Evolutionary conservation across 2,113 vertebrate species (phyloP).

Genomic region (Proteles cristata): DNA sequence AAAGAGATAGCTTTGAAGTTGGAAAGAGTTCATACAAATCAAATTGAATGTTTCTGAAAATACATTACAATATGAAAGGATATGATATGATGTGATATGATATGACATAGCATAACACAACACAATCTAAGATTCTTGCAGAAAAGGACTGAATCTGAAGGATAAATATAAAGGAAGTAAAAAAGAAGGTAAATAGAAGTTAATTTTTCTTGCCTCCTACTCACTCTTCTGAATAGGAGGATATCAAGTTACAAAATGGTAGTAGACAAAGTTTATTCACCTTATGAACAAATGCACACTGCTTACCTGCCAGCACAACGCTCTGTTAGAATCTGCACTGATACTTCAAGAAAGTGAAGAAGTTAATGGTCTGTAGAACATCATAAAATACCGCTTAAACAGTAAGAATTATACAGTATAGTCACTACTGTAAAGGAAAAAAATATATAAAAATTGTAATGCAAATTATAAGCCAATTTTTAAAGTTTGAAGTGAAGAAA

Average conservation of each 20-base stretch:
- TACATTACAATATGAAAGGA: neutral
- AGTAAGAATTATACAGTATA: neutral
- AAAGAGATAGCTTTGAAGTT: slow-evolving; percentile 33
- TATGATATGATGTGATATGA: neutral
- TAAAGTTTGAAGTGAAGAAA: neutral
- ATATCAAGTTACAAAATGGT: neutral
- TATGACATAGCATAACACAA: neutral
- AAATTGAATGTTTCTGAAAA: slow-evolving; percentile 46
- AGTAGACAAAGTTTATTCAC: neutral
- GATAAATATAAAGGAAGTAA: neutral
- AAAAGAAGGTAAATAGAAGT: neutral
- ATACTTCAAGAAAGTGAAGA: neutral
- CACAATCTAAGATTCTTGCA: neutral
- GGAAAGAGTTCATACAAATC: neutral
- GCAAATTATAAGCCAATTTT: neutral
- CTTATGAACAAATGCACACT: too few species aligned
- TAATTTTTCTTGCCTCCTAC: neutral
- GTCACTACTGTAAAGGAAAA: neutral
- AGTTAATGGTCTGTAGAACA: neutral
- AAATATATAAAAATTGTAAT: neutral
- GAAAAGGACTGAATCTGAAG: neutral
- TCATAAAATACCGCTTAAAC: neutral
- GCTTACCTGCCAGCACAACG: neutral
- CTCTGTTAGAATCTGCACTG: neutral
- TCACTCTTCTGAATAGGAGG: neutral